phyloP scores from a whole-genome alignment of 2,888 invertebrate genomes.

The Zonitis immaculata region DNA sequence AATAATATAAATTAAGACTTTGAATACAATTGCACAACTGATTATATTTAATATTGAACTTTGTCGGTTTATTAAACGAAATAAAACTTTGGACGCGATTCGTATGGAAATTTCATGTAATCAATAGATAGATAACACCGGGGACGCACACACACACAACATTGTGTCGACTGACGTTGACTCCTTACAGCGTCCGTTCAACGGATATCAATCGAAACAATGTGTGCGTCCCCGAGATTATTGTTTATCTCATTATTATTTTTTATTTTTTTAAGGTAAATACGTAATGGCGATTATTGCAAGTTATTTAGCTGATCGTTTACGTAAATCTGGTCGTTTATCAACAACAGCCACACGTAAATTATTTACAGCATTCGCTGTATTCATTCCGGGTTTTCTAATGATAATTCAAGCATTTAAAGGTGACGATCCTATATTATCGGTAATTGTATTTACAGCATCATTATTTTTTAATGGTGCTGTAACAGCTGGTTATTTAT shows the following conservation, averaged over 20 bases:
- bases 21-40: too few species aligned
- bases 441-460: slow-evolving; percentile 72
- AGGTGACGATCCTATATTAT: slow-evolving; percentile 65
- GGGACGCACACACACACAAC: too few species aligned
- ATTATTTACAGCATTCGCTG: slow-evolving; percentile 61
- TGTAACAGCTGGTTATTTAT: slow-evolving; percentile 79
- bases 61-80: too few species aligned
- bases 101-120: too few species aligned
- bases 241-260: not conserved
- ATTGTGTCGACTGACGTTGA: too few species aligned
- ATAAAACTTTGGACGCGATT: too few species aligned
- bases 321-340: slow-evolving; percentile 62
- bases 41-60: too few species aligned
- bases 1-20: too few species aligned
- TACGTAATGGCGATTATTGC: slow-evolving; percentile 73
- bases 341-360: slow-evolving; percentile 72
- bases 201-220: too few species aligned
- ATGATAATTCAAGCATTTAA: slow-evolving; percentile 71
- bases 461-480: slow-evolving; percentile 81
- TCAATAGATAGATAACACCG: too few species aligned
- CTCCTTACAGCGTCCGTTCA: too few species aligned
- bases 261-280: slow-evolving; percentile 52
- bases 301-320: slow-evolving; percentile 68
- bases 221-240: too few species aligned
- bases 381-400: slow-evolving; percentile 61